Evolutionary conservation across 2,888 invertebrate genomes (phyloP).

Genomic region (Gandaritis pyraliata): DNA sequence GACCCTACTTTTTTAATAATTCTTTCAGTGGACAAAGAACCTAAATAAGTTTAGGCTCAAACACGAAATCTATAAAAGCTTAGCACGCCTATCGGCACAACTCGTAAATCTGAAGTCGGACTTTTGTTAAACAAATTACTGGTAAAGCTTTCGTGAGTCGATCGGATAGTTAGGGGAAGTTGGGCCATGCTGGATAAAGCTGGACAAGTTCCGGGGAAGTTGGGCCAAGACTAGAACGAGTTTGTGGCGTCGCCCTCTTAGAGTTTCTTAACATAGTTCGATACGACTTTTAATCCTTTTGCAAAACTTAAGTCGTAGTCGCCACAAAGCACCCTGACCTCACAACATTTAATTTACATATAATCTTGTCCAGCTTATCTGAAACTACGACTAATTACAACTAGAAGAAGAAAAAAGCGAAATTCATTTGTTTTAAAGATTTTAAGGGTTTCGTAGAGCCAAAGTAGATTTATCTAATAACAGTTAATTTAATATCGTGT

Average conservation of each 20-base stretch:
- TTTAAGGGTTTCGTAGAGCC: too few relatives aligned
- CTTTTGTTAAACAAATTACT: slow-evolving; percentile 73
- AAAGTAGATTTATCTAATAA: too few relatives aligned
- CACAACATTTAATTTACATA: too few relatives aligned
- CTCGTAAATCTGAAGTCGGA: slow-evolving; percentile 54
- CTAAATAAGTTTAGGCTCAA: slow-evolving; percentile 8
- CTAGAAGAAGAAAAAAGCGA: too few relatives aligned
- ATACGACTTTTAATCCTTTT: slow-evolving; percentile 4
- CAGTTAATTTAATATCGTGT: slow-evolving; percentile 10
- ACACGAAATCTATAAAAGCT: slow-evolving; percentile 25
- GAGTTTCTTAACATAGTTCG: slow-evolving; percentile 4
- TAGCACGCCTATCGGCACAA: slow-evolving; percentile 39
- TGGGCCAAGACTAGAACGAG: slow-evolving; percentile 44
- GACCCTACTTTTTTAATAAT: slow-evolving; percentile 3
- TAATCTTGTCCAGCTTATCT: too few relatives aligned
- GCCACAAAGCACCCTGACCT: too few relatives aligned
- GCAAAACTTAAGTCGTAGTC: too few relatives aligned
- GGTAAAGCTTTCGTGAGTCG: slow-evolving; percentile 69
- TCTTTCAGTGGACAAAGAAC: slow-evolving; percentile 6
- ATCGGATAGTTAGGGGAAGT: slow-evolving; percentile 61
- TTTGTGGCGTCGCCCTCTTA: slow-evolving; percentile 52
- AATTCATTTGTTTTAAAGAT: too few relatives aligned
- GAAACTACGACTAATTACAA: too few relatives aligned
- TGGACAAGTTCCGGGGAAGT: slow-evolving; percentile 57
- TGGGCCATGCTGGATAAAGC: slow-evolving; percentile 55